phyloP scores from a whole-genome alignment of 2,888 invertebrate species.

The Sinhomidia bicolor region DNA sequence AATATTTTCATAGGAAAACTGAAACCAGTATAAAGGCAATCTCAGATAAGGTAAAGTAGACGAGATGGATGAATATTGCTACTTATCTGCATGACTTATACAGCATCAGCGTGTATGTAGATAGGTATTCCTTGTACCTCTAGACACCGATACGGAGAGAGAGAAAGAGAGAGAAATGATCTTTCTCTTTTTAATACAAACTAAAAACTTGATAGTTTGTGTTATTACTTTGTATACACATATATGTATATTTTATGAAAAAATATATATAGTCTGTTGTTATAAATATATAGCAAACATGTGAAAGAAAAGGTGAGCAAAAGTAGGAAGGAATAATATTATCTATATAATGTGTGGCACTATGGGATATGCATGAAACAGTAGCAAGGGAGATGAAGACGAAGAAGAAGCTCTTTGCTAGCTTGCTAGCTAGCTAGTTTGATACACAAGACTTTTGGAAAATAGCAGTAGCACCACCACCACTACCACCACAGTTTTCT shows the following conservation, averaged over 20 bases:
- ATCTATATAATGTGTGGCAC: constrained; percentile 69
- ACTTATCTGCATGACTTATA: not conserved
- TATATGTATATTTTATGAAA: no score
- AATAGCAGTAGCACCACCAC: constrained; percentile 5
- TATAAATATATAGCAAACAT: not conserved
- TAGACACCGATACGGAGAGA: not conserved
- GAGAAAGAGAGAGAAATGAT: not conserved
- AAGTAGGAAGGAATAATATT: constrained; percentile 57
- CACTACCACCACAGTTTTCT: constrained; percentile 55
- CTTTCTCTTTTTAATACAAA: constrained; percentile 21
- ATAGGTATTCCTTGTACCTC: no score
- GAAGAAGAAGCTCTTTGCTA: constrained; percentile 44
- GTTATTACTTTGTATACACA: not conserved
- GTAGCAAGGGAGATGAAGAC: constrained; percentile 71
- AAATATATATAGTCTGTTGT: no score
- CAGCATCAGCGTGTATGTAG: not conserved
- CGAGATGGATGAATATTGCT: not conserved
- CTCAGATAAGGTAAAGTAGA: constrained; percentile 75
- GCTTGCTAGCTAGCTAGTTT: no score
- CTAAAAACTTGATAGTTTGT: constrained; percentile 7
- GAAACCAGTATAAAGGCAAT: constrained; percentile 73
- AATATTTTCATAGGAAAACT: constrained; percentile 8
- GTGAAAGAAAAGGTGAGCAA: constrained; percentile 56
- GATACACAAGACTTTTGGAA: not conserved
- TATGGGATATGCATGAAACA: constrained; percentile 70